Conservation (phyloP, 2,797 vertebrate genomes). For the Gorsachius magnificus region DNA sequence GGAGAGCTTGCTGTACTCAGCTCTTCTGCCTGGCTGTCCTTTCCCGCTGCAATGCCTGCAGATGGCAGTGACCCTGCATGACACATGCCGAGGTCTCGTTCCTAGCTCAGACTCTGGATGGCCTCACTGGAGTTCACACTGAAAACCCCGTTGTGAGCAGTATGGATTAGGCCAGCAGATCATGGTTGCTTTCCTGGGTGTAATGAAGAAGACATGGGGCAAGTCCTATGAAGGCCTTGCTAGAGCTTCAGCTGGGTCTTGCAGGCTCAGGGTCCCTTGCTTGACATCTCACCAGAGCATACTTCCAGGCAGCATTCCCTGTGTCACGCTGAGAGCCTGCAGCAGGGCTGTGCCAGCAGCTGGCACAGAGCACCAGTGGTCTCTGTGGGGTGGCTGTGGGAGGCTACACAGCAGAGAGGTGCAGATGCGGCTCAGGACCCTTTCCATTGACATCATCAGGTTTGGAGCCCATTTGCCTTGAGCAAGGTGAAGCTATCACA, state of each 20-base stretch:
- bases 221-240: background rate
- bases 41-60: background rate
- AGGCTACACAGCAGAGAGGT: background rate
- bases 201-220: background rate
- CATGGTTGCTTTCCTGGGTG: background rate
- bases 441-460: background rate
- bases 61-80: background rate
- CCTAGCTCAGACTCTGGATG: background rate
- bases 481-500: background rate
- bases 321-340: background rate
- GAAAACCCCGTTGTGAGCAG: background rate
- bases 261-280: background rate
- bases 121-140: background rate
- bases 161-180: background rate
- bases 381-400: background rate
- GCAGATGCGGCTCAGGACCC: background rate
- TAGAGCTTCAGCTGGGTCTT: background rate
- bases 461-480: background rate
- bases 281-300: background rate
- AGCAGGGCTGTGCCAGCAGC: background rate
- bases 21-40: background rate
- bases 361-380: background rate
- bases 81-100: background rate
- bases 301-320: background rate
- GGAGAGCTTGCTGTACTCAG: background rate